A percentile compares a stretch with the other conserved stretches of the same genome.
Conservation (phyloP, 2,797 vertebrate species). For the Catostomus latipinnis region DNA sequence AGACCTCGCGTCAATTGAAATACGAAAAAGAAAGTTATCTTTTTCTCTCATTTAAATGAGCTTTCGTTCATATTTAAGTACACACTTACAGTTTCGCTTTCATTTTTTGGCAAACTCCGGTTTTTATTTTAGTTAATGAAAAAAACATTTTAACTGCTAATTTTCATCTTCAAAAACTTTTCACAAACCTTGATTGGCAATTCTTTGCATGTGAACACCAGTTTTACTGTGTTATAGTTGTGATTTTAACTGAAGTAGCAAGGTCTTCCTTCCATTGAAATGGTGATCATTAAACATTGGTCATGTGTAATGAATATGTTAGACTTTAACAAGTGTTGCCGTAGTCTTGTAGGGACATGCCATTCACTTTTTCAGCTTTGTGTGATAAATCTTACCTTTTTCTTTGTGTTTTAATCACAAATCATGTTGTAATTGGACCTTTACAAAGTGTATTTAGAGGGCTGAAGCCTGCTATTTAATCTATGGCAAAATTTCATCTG, state of each 20-base stretch:
- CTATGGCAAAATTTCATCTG: conserved; percentile 56
- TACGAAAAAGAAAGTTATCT: too few species aligned
- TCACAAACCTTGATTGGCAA: not conserved
- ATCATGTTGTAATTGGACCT: conserved; percentile 63
- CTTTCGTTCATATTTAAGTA: too few species aligned
- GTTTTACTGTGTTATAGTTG: not conserved
- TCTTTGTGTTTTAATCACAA: conserved; percentile 63
- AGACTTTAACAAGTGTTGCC: conserved; percentile 19
- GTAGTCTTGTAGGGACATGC: conserved; percentile 7
- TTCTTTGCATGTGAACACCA: conserved; percentile 7
- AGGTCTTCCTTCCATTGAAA: conserved; percentile 27
- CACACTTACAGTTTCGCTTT: too few species aligned
- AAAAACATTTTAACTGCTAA: too few species aligned
- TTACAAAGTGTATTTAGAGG: conserved; percentile 62
- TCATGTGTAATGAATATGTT: conserved; percentile 43
- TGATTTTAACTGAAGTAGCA: conserved; percentile 20
- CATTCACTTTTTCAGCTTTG: conserved; percentile 37
- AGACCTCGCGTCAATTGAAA: too few species aligned
- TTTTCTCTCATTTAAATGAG: too few species aligned
- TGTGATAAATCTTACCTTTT: conserved; percentile 55
- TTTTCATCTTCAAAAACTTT: too few species aligned
- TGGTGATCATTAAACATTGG: conserved; percentile 33
- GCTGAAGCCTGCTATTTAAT: conserved; percentile 60
- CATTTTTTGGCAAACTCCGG: too few species aligned
- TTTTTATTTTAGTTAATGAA: too few species aligned